These are phyloP conservation scores for Drosophila pegasa DNA, from an alignment of 2,888 invertebrate genomes.

Conservation along the genomic window DNA sequence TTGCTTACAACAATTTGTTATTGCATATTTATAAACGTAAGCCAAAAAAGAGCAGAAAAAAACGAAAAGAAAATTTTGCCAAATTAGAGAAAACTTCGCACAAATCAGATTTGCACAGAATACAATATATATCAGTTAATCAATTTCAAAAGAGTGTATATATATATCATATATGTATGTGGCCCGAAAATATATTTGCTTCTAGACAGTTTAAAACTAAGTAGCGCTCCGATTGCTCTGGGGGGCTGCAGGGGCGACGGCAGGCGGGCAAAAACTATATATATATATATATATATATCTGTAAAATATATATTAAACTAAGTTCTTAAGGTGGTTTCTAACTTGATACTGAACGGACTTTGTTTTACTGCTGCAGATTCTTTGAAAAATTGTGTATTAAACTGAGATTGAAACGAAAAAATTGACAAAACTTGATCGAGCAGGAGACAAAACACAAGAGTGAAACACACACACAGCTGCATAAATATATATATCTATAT, in stretches of 20 bases:
- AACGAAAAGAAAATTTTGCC: background rate
- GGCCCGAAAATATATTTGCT: constrained; percentile 6
- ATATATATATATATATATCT: constrained; percentile 1
- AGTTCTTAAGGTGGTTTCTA: constrained; percentile 38
- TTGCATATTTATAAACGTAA: constrained; percentile 38
- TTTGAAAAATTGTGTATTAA: constrained; percentile 1
- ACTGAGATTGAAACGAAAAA: background rate
- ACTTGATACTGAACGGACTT: constrained; percentile 49
- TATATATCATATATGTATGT: no score
- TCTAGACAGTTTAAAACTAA: constrained; percentile 42
- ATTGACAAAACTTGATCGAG: constrained; percentile 24
- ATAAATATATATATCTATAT: background rate
- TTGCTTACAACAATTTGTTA: constrained; percentile 42
- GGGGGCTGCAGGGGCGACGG: constrained; percentile 8
- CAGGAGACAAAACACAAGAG: background rate
- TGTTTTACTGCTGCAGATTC: constrained; percentile 9
- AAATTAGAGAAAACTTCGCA: background rate
- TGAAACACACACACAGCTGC: background rate
- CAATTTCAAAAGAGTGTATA: constrained; percentile 2
- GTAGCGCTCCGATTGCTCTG: constrained; percentile 59
- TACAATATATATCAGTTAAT: constrained; percentile 9
- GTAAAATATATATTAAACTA: constrained; percentile 34
- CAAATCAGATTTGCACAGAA: constrained; percentile 34
- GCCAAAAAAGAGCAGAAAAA: background rate
- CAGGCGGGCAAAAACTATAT: constrained; percentile 1